Base-by-base conservation (phyloP, 1,140 invertebrate species). In the Asbolus verrucosus region DNA sequence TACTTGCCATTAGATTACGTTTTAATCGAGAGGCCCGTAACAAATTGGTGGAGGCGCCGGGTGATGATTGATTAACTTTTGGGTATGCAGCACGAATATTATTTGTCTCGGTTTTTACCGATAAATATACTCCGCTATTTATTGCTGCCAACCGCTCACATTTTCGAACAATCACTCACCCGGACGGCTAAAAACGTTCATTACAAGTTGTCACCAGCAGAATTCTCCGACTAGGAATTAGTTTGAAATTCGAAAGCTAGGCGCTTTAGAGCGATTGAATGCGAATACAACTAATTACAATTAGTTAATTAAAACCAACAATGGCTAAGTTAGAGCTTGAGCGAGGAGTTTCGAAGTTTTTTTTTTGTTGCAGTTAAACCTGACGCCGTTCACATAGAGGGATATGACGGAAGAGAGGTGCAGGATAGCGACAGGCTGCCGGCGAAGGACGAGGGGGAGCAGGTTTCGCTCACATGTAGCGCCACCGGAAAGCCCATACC, bases 401-500 rank as follows among this genome's bases (percentile, higher is more conserved):
- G 85, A 41, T 65, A 65, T 30, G 62, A 74, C 30, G 87, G 85
- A 15, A 83, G 81, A 54, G 80, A 81, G 60, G 81, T 87, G 67
- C 81, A 81, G 27, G 88, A 87, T n/a, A 69, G 86, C 86, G 0
- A 82, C 86, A 81, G 85, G 43, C 84, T 92, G 33, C 91, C 90
- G 1, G 90, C 91, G 1, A 85, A 91, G 72, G 86, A 88, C 74
- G 91, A 93, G 82, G 87, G 89, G 18, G 85, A 85, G 6, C 82
- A 85, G 67, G 82, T 93, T 43, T 86, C 86, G 33, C 80, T 94
- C 36, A 85, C 85, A 39, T 94, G 92, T 76, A 62, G 90, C 91
- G 14, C 85, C 85, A 15, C 88, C 89, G 93, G 92, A 36, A 92
- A 92, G 78, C 92, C 93, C 0, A 87, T 90, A 36, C 91, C 92